These are phyloP conservation scores for Thereva nobilitata DNA, from an alignment of 2,888 invertebrate species.

Conservation along the genomic window DNA sequence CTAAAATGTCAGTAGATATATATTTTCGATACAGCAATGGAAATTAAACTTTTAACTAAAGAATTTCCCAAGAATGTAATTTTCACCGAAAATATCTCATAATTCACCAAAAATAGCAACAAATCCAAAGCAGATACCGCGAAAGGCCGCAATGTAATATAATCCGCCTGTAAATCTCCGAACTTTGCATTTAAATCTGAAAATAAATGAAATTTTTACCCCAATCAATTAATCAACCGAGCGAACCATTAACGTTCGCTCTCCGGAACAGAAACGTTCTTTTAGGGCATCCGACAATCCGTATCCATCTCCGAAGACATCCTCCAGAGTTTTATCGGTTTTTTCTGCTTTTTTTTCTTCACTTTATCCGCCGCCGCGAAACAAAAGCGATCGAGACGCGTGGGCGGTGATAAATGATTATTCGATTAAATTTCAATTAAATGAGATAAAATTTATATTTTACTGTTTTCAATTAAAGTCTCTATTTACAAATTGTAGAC, in stretches of 20 bases:
- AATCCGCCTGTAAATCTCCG: slow-evolving; percentile 11
- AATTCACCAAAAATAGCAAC: too few relatives aligned
- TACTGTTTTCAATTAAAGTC: slow-evolving; percentile 30
- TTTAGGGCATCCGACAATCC: background rate
- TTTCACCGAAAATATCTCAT: too few relatives aligned
- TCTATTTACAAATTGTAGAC: slow-evolving; percentile 26
- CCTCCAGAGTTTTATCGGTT: slow-evolving; percentile 13
- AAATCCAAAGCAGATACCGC: too few relatives aligned
- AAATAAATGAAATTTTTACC: slow-evolving; percentile 28
- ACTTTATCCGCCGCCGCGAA: background rate
- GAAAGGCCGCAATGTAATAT: background rate
- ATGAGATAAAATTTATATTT: slow-evolving; percentile 23
- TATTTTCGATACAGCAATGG: too few relatives aligned
- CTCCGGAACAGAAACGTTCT: background rate
- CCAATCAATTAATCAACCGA: slow-evolving; percentile 29
- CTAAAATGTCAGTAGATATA: too few relatives aligned
- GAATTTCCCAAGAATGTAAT: too few relatives aligned
- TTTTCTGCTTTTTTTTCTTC: background rate
- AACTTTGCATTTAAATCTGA: background rate
- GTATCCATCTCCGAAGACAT: slow-evolving; percentile 2
- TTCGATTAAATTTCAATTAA: slow-evolving; percentile 30
- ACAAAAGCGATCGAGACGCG: slow-evolving; percentile 2
- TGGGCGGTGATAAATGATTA: slow-evolving; percentile 26
- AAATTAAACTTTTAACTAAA: too few relatives aligned
- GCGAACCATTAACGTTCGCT: slow-evolving; percentile 18